Base-by-base conservation (phyloP, 2,797 vertebrate species). In the Kryptolebias ocellatus region DNA sequence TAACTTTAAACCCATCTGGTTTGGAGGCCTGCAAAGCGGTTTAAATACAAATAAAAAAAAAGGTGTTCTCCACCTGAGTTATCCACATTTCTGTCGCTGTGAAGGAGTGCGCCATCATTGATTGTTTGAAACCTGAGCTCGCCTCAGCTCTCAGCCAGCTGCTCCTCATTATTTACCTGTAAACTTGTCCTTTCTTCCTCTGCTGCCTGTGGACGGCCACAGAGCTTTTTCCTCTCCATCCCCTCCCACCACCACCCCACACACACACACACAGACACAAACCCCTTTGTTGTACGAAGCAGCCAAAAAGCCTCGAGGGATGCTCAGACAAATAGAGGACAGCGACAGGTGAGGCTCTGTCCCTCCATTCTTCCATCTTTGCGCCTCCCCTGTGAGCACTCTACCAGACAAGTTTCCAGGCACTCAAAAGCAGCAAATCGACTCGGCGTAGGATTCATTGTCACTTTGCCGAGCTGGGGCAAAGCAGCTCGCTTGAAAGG, bases 391-490 rank as follows among this genome's bases (percentile, higher is more conserved):
- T 31, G 81, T 31, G 83, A 88, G 80, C 85, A 76, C 88, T 89
- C 84, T 79, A 83, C 79, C 77, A 87, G 88, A 90, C 87, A 89
- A 83, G 74, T 91, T 91, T 89, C 78, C 79, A 76, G 85, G 79
- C 87, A 83, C 87, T 90, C 89, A 84, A 85, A 89, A 85, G 81
- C 82, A 83, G 86, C 84, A 90, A 89, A 90, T 83, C 75, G 80
- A 90, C 88, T 90, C 83, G 72, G 83, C 86, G 85, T 86, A 77
- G 83, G 85, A 90, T 88, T 86, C 87, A 61, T 83, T 84, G 89
- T 91, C 88, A 88, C 85, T 91, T 89, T 87, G 75, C 70, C 31
- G 72, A 86, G 79, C 81, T 52, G 79, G 82, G 81, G 80, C 83
- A 83, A 51, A 69, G 79, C 85, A 60, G 76, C 78, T 2, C 83